These are phyloP conservation scores for Archips xylosteana DNA, from an alignment of 2,888 invertebrate species.

Conservation along the genomic window DNA sequence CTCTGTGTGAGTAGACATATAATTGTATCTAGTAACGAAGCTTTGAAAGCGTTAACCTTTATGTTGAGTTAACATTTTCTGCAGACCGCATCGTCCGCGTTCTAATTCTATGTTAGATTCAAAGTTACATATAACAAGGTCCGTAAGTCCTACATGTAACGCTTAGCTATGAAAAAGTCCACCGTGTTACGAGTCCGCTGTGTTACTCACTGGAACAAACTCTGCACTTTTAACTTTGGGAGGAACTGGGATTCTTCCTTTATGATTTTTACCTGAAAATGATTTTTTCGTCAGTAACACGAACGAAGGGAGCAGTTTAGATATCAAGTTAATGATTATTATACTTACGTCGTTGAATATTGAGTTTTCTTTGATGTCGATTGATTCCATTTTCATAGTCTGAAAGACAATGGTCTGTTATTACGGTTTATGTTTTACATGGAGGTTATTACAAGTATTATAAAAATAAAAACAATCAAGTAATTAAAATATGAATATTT, in stretches of 20 bases:
- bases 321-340: not conserved
- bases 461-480: too few relatives aligned
- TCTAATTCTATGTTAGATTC: constrained; percentile 29
- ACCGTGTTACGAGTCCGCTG: constrained; percentile 14
- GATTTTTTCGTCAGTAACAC: not conserved
- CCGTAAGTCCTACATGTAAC: constrained; percentile 16
- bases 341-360: constrained; percentile 61
- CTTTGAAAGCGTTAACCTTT: not conserved
- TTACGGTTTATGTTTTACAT: not conserved
- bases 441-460: too few relatives aligned
- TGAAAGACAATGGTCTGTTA: constrained; percentile 44
- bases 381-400: constrained; percentile 57
- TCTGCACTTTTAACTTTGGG: constrained; percentile 77
- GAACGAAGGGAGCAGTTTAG: not conserved
- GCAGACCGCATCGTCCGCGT: constrained; percentile 1
- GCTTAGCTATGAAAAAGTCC: constrained; percentile 17
- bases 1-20: not conserved
- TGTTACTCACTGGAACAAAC: constrained; percentile 75
- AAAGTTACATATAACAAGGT: constrained; percentile 25
- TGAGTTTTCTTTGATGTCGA: constrained; percentile 55
- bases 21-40: not conserved
- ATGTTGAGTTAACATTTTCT: not conserved
- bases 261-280: constrained; percentile 72
- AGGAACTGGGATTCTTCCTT: constrained; percentile 70
- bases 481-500: too few relatives aligned